A percentile compares a stretch with the other conserved stretches of the same genome.
Conservation (phyloP, 2,888 invertebrate genomes). For the Syrista parreyssii region DNA sequence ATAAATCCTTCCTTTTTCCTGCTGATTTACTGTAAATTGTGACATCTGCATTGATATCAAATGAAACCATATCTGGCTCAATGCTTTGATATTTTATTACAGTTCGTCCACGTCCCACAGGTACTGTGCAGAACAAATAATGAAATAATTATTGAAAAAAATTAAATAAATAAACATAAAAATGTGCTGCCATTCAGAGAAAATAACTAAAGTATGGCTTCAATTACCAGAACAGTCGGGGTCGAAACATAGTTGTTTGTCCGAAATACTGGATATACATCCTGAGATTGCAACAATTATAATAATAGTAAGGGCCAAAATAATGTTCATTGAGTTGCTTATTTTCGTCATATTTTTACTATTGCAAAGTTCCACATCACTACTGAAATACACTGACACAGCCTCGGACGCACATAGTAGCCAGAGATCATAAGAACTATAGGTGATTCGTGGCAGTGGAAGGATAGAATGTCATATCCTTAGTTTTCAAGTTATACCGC, state of each 20-base stretch:
- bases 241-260: slow-evolving; percentile 79
- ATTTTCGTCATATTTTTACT: slow-evolving; percentile 57
- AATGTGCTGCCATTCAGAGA: slow-evolving; percentile 43
- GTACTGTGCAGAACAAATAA: slow-evolving; percentile 63
- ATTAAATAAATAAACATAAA: slow-evolving; percentile 7
- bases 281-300: slow-evolving; percentile 41
- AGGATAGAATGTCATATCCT: background rate
- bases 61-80: slow-evolving; percentile 72
- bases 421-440: background rate
- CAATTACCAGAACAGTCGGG: slow-evolving; percentile 75
- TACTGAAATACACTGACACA: slow-evolving; percentile 30
- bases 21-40: slow-evolving; percentile 79
- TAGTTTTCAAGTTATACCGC: background rate
- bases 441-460: background rate
- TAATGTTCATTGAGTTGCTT: slow-evolving; percentile 42
- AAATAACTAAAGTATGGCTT: slow-evolving; percentile 58
- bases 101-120: slow-evolving; percentile 74
- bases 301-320: slow-evolving; percentile 42
- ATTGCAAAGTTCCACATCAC: slow-evolving; percentile 62
- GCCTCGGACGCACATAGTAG: slow-evolving; percentile 18
- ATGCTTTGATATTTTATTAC: slow-evolving; percentile 70
- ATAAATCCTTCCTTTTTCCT: slow-evolving; percentile 71
- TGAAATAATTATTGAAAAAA: slow-evolving; percentile 30
- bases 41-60: slow-evolving; percentile 70
- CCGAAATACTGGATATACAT: slow-evolving; percentile 67